Evolutionary conservation across 2,113 vertebrate species (phyloP).

Genomic region (Rattus norvegicus): DNA sequence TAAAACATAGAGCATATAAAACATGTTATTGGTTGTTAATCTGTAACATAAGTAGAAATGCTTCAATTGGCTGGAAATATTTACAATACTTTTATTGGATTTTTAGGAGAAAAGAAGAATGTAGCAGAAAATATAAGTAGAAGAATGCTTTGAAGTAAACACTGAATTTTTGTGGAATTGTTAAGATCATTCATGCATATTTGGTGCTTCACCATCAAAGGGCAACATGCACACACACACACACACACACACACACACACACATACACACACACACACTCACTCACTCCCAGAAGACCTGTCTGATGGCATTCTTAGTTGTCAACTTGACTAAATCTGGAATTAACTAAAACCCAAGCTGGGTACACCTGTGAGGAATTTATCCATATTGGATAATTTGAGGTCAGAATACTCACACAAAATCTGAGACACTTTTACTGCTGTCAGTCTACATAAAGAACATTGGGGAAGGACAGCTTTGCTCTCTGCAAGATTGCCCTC

Average conservation of each 20-base stretch:
- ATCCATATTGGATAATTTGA: background rate
- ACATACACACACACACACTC: background rate
- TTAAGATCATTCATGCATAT: background rate
- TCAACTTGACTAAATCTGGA: background rate
- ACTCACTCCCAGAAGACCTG: background rate
- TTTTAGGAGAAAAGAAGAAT: background rate
- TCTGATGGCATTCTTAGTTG: background rate
- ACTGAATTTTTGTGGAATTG: background rate
- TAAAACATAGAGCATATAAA: background rate
- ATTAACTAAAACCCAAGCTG: background rate
- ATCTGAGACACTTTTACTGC: background rate
- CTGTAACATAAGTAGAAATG: background rate
- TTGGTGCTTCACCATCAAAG: background rate
- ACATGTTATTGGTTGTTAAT: background rate
- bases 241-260: background rate
- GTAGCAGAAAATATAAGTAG: background rate
- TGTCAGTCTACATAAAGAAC: background rate
- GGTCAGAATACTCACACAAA: background rate
- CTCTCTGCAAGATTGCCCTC: too few relatives aligned
- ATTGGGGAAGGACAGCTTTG: background rate
- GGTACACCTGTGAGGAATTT: background rate
- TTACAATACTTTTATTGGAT: slow-evolving; percentile 31
- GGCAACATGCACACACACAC: background rate
- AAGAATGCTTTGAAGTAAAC: background rate
- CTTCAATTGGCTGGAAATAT: background rate